phyloP scores from a whole-genome alignment of 1,140 invertebrate genomes.

The Drosophila kanapiae region DNA sequence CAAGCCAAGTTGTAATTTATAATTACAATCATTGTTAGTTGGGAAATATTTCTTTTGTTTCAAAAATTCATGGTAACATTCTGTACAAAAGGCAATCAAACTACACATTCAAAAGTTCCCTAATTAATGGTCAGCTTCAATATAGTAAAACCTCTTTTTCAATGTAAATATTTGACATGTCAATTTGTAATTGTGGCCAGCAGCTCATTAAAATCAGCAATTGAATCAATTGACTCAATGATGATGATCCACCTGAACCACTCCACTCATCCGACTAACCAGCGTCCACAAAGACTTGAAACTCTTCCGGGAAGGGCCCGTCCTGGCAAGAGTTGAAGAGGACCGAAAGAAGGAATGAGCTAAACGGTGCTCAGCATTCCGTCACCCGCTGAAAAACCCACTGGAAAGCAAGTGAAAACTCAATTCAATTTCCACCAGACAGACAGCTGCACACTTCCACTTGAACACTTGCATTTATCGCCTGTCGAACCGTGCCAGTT shows the following conservation, averaged over 20 bases:
- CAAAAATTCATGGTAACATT: not conserved
- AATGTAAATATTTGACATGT: slow-evolving; percentile 5
- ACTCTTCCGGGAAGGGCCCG: slow-evolving; percentile 23
- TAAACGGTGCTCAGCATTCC: slow-evolving; percentile 17
- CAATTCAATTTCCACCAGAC: slow-evolving; percentile 68
- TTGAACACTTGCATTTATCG: slow-evolving; percentile 69
- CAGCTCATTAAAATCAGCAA: slow-evolving; percentile 25
- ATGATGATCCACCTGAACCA: slow-evolving; percentile 14
- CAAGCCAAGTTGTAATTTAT: not conserved
- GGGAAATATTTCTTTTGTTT: not conserved
- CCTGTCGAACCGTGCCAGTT: slow-evolving; percentile 57
- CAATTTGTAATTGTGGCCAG: slow-evolving; percentile 4
- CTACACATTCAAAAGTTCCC: not conserved
- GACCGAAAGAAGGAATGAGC: not conserved
- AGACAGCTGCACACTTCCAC: slow-evolving; percentile 67
- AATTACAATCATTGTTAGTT: not conserved
- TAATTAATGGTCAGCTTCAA: slow-evolving; percentile 2
- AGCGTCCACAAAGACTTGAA: slow-evolving; percentile 47
- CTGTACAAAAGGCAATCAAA: not conserved
- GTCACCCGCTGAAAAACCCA: slow-evolving; percentile 15
- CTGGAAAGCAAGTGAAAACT: slow-evolving; percentile 27
- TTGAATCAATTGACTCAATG: slow-evolving; percentile 15
- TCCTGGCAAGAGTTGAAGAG: not conserved
- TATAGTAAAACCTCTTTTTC: not conserved
- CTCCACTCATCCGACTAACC: slow-evolving; percentile 31